Evolutionary conservation across 2,113 vertebrate genomes (phyloP).

Genomic region (Crotalus helleri): DNA sequence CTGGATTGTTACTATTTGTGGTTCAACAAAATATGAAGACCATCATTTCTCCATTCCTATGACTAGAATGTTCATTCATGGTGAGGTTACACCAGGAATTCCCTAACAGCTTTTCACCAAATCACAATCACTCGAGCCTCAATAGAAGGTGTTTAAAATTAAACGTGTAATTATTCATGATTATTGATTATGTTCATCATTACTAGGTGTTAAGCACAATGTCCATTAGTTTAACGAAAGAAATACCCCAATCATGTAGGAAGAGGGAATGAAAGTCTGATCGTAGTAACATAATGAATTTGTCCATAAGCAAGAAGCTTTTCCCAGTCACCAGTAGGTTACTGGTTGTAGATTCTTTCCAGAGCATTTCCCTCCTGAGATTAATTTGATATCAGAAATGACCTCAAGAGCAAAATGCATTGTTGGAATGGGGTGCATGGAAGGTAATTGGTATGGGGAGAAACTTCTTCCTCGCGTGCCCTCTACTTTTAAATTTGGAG

Average conservation of each 20-base stretch:
- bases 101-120: not conserved
- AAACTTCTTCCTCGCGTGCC: not conserved
- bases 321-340: not conserved
- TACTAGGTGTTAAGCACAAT: not conserved
- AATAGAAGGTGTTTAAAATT: not conserved
- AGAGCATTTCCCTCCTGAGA: not conserved
- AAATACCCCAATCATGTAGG: not conserved
- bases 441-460: not conserved
- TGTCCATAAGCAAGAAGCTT: not conserved
- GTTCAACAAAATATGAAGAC: not conserved
- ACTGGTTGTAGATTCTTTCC: not conserved
- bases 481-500: not conserved
- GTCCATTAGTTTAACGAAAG: not conserved
- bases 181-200: not conserved
- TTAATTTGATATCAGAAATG: not conserved
- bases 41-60: not conserved
- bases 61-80: not conserved
- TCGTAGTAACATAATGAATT: not conserved
- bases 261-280: not conserved
- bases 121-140: not conserved
- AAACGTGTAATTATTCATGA: not conserved
- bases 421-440: not conserved
- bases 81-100: not conserved
- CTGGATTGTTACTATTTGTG: not conserved
- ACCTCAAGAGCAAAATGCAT: not conserved